Percentiles rank a stretch among this genome's conserved stretches.
Conservation (phyloP, 1,140 invertebrate species). For the Carposina sasakii region DNA sequence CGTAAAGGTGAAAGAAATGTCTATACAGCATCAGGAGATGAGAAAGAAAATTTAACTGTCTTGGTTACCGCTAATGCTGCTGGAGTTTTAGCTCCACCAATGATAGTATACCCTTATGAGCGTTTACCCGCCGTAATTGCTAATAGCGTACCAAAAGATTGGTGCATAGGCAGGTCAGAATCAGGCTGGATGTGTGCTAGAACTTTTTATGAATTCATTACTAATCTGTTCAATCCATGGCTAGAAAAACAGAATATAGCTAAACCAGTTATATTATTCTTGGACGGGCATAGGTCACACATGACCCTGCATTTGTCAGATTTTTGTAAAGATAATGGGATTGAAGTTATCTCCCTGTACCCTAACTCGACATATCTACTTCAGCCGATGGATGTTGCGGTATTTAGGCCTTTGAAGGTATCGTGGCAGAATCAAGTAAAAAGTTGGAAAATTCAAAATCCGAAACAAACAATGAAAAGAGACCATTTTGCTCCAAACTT, state of each 20-base stretch:
- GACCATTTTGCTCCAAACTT: conserved; percentile 1
- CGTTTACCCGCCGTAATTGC: conserved; percentile 8
- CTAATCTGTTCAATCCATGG: conserved; percentile 44
- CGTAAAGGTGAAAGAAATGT: background rate
- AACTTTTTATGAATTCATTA: conserved; percentile 49
- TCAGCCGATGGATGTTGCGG: conserved; percentile 53
- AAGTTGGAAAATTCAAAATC: background rate
- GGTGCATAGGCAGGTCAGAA: conserved; percentile 40
- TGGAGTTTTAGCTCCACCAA: conserved; percentile 9
- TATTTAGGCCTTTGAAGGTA: too few species aligned
- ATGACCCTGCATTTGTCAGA: conserved; percentile 34
- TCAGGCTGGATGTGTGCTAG: conserved; percentile 47
- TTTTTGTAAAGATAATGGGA: conserved; percentile 40
- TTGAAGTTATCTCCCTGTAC: conserved; percentile 39
- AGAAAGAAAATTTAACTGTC: conserved; percentile 10
- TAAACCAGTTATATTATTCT: conserved; percentile 41
- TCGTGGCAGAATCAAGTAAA: background rate
- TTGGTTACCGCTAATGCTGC: conserved; percentile 9
- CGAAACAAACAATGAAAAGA: background rate
- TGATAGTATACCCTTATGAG: conserved; percentile 9
- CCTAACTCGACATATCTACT: conserved; percentile 63
- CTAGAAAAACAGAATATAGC: conserved; percentile 27
- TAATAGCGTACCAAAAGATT: conserved; percentile 25
- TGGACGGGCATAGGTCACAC: conserved; percentile 47
- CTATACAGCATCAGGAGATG: conserved; percentile 6